Evolutionary conservation across 2,888 invertebrate genomes (phyloP).

Genomic region (Cartodere bifasciata): DNA sequence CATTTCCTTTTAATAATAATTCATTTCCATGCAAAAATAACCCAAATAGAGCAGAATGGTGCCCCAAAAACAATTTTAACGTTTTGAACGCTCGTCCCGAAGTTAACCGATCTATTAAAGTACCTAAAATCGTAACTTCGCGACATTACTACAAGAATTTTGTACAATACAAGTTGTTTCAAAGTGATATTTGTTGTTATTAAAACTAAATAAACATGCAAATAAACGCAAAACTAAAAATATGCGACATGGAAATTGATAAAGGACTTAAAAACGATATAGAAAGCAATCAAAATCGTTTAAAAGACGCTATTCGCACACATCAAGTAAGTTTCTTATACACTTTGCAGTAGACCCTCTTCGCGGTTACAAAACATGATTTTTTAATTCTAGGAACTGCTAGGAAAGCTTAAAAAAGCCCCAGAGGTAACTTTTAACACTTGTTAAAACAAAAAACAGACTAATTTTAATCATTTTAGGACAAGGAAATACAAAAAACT

Average conservation of each 20-base stretch:
- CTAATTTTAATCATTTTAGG: conserved; percentile 20
- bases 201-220: too few species aligned
- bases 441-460: conserved; percentile 11
- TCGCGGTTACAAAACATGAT: conserved; percentile 4
- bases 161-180: too few species aligned
- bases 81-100: too few species aligned
- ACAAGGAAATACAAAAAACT: conserved; percentile 26
- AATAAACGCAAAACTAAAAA: conserved; percentile 13
- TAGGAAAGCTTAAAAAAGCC: conserved; percentile 25
- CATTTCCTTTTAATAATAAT: too few species aligned
- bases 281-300: conserved; percentile 29
- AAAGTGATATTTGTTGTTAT: too few species aligned
- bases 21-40: too few species aligned
- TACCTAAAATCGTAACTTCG: too few species aligned
- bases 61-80: too few species aligned
- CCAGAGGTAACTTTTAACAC: conserved; percentile 27
- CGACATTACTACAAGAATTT: too few species aligned
- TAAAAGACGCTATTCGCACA: conserved; percentile 33
- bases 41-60: too few species aligned
- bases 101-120: too few species aligned
- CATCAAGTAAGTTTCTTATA: conserved; percentile 37
- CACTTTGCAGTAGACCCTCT: neutral
- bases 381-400: conserved; percentile 24
- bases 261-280: conserved; percentile 31
- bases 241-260: conserved; percentile 31